Evolutionary conservation across 2,113 vertebrate genomes (phyloP).

Genomic region (Scomber japonicus): DNA sequence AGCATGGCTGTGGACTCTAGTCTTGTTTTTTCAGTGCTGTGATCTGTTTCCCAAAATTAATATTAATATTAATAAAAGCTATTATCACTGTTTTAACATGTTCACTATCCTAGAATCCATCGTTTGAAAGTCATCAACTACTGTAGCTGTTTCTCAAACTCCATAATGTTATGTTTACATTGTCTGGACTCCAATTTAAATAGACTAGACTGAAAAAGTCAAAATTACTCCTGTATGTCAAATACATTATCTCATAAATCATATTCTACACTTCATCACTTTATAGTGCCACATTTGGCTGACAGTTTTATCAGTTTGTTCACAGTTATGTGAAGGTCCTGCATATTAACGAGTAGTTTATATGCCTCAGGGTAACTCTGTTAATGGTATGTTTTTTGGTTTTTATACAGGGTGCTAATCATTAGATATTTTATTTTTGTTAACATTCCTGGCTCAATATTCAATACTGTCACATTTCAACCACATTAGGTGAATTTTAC

Average conservation of each 20-base stretch:
- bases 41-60: too few relatives aligned
- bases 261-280: too few relatives aligned
- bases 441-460: neutral
- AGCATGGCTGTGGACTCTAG: too few relatives aligned
- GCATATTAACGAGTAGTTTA: neutral
- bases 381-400: conserved; percentile 1
- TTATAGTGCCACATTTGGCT: conserved; percentile 14
- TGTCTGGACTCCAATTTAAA: conserved; percentile 16
- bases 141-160: neutral
- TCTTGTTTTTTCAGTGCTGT: too few relatives aligned
- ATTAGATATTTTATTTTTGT: conserved; percentile 2
- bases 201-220: neutral
- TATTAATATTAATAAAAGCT: too few relatives aligned
- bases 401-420: conserved; percentile 39
- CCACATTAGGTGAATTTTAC: conserved; percentile 7
- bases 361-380: neutral
- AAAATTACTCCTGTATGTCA: neutral
- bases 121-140: neutral
- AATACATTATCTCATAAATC: neutral
- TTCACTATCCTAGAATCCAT: neutral
- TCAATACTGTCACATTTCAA: conserved; percentile 16
- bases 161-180: neutral
- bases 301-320: conserved; percentile 28
- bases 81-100: neutral
- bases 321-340: conserved; percentile 1